phyloP scores from a whole-genome alignment of 2,888 invertebrate genomes.

The Andrena flavipes region DNA sequence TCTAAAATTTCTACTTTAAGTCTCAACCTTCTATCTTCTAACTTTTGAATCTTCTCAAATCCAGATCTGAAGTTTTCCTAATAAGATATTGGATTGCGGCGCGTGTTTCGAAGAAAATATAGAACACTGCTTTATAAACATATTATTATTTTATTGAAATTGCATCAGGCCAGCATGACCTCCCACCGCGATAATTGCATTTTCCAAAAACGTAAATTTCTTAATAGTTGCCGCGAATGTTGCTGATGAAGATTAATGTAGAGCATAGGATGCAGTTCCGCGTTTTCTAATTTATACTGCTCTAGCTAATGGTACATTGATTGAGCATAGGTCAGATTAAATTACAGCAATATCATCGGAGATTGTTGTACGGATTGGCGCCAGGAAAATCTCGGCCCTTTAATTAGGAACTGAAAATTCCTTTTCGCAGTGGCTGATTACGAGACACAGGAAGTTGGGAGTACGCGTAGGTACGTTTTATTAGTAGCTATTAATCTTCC shows the following conservation, averaged over 20 bases:
- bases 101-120: too few relatives aligned
- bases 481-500: constrained; percentile 45
- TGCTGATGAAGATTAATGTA: constrained; percentile 14
- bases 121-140: too few relatives aligned
- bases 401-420: constrained; percentile 17
- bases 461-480: constrained; percentile 16
- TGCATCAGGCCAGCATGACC: not conserved
- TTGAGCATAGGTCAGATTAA: not conserved
- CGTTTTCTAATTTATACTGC: not conserved
- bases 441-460: constrained; percentile 4
- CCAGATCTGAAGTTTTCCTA: too few relatives aligned
- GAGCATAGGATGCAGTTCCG: not conserved
- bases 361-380: constrained; percentile 1
- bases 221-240: not conserved
- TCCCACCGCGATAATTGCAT: not conserved
- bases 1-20: too few relatives aligned
- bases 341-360: not conserved
- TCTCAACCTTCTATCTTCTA: too few relatives aligned
- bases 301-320: constrained; percentile 1
- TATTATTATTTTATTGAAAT: too few relatives aligned
- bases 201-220: constrained; percentile 3
- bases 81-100: too few relatives aligned
- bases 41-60: too few relatives aligned
- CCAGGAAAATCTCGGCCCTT: constrained; percentile 6
- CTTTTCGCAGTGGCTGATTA: not conserved